A percentile compares a stretch with the other conserved stretches of the same genome.
These are phyloP conservation scores for Graphium colonna DNA, from an alignment of 2,888 invertebrate species.

Conservation along the genomic window DNA sequence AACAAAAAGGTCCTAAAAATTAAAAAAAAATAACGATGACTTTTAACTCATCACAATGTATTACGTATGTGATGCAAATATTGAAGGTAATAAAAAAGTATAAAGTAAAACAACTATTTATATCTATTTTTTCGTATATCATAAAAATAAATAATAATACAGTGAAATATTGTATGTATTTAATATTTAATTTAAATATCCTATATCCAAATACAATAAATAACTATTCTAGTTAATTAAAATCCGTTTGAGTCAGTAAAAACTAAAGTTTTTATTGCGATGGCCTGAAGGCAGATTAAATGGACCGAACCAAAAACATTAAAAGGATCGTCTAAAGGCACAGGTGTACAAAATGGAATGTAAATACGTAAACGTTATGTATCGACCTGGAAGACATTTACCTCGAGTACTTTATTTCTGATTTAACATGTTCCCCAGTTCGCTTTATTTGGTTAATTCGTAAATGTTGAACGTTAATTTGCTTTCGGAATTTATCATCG, in stretches of 20 bases:
- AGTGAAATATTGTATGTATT: too few relatives aligned
- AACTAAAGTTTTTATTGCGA: conserved; percentile 18
- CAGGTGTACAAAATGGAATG: conserved; percentile 68
- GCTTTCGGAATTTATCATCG: too few relatives aligned
- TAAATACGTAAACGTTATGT: conserved; percentile 42
- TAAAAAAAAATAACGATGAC: too few relatives aligned
- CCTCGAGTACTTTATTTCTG: conserved; percentile 18
- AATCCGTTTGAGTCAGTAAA: conserved; percentile 14
- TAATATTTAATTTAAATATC: too few relatives aligned
- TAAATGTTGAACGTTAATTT: too few relatives aligned
- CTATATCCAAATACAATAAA: not conserved
- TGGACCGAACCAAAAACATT: conserved; percentile 62
- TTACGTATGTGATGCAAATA: too few relatives aligned
- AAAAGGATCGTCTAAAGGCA: conserved; percentile 59
- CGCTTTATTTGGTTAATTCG: not conserved
- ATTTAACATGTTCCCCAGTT: conserved; percentile 1
- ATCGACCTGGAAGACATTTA: conserved; percentile 37
- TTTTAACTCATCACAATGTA: too few relatives aligned
- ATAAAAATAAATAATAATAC: too few relatives aligned
- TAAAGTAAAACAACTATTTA: too few relatives aligned
- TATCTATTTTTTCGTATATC: too few relatives aligned
- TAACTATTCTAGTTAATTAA: conserved; percentile 9
- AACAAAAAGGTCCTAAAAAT: too few relatives aligned
- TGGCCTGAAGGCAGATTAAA: conserved; percentile 36
- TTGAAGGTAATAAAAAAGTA: too few relatives aligned